Percentiles rank a stretch among this genome's conserved stretches.
Conservation (phyloP, 2,888 invertebrate genomes). For the Euphydryas editha region DNA sequence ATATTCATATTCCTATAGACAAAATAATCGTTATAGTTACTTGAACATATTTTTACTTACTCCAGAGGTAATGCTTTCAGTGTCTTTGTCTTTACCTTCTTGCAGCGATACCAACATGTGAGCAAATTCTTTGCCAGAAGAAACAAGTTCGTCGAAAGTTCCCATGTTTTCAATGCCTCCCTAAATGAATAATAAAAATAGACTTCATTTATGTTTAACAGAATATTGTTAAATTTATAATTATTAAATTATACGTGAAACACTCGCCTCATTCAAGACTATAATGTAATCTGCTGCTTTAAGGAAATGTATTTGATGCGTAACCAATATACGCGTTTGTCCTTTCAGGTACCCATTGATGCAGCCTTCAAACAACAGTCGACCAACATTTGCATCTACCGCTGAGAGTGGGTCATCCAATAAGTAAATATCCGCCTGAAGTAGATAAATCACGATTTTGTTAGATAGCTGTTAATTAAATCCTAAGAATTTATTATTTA, state of each 20-base stretch:
- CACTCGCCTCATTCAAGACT: conserved; percentile 77
- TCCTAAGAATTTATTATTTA: too few species aligned
- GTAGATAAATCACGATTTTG: background rate
- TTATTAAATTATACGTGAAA: background rate
- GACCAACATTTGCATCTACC: conserved; percentile 91
- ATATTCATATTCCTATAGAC: background rate
- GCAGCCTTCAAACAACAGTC: conserved; percentile 90
- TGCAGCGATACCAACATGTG: conserved; percentile 74
- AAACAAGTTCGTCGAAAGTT: conserved; percentile 81
- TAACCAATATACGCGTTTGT: conserved; percentile 90
- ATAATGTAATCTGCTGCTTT: conserved; percentile 87
- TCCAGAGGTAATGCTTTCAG: conserved; percentile 58
- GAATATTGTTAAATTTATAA: background rate
- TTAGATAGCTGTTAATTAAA: too few species aligned
- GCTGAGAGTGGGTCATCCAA: conserved; percentile 94
- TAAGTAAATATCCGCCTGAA: conserved; percentile 90
- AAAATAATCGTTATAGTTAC: background rate
- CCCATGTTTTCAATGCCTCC: conserved; percentile 85
- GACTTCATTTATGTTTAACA: too few species aligned
- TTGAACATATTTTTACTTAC: conserved; percentile 50
- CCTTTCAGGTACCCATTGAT: conserved; percentile 86
- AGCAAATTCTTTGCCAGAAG: conserved; percentile 83
- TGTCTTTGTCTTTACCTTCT: conserved; percentile 72
- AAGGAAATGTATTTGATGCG: conserved; percentile 93
- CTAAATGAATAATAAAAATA: conserved; percentile 51